Evolutionary conservation across 1,140 invertebrate species (phyloP).

Genomic region (Hylaeus volcanicus): DNA sequence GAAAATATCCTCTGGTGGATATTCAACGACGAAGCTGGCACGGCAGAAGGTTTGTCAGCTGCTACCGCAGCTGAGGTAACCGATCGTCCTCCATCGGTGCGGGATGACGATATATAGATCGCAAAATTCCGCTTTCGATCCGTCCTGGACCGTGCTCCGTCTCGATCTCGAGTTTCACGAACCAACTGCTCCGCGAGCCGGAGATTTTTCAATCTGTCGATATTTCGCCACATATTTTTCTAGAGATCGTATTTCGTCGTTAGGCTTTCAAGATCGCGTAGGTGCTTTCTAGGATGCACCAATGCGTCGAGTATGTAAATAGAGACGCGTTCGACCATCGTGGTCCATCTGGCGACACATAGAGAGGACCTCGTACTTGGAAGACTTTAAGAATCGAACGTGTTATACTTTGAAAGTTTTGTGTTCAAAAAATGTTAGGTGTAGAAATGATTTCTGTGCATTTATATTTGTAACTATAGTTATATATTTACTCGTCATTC

Average conservation of each 20-base stretch:
- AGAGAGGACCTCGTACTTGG: too few species aligned
- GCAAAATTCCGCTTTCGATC: constrained; percentile 6
- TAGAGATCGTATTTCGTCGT: constrained; percentile 14
- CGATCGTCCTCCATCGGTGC: constrained; percentile 7
- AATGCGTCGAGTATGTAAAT: too few species aligned
- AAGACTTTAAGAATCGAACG: too few species aligned
- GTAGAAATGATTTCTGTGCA: too few species aligned
- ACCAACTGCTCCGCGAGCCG: background rate
- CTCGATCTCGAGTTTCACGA: constrained; percentile 23
- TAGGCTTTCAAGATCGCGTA: background rate
- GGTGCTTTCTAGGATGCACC: background rate
- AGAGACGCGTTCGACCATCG: too few species aligned
- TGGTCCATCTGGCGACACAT: background rate
- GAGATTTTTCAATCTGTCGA: constrained; percentile 43
- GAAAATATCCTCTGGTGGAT: constrained; percentile 37
- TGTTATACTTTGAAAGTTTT: too few species aligned
- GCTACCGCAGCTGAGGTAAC: constrained; percentile 44
- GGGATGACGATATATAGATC: constrained; percentile 22
- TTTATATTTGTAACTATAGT: too few species aligned
- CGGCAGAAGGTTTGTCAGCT: constrained; percentile 42
- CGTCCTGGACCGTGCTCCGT: constrained; percentile 13
- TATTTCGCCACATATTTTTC: constrained; percentile 4
- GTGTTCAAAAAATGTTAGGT: too few species aligned
- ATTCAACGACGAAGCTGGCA: constrained; percentile 20
- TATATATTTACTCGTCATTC: too few species aligned